These are phyloP conservation scores for Platypus cylindrus DNA, from an alignment of 2,888 invertebrate genomes.

Conservation along the genomic window DNA sequence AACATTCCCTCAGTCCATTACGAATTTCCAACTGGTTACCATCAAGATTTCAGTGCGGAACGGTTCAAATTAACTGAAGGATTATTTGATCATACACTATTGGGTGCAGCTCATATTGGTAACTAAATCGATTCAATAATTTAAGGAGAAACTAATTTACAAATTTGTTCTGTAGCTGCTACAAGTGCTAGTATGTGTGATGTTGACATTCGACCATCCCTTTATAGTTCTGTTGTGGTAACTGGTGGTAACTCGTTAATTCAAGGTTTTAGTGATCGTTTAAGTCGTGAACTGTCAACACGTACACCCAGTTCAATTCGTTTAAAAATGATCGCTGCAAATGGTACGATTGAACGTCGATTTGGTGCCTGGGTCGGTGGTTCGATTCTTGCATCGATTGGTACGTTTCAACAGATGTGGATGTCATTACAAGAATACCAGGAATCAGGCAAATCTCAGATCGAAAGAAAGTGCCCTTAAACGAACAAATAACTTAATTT, in stretches of 20 bases:
- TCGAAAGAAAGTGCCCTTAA: constrained; percentile 88
- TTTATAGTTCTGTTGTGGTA: constrained; percentile 90
- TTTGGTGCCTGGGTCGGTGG: constrained; percentile 99
- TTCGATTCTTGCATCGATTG: constrained; percentile 94
- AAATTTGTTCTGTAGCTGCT: constrained; percentile 41
- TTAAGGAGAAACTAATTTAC: neutral
- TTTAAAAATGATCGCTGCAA: constrained; percentile 85
- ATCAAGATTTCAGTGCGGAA: constrained; percentile 91
- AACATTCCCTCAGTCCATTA: constrained; percentile 87
- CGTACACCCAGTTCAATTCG: constrained; percentile 89
- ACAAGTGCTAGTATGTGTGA: constrained; percentile 94
- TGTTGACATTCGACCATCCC: constrained; percentile 89
- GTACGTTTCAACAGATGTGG: constrained; percentile 99
- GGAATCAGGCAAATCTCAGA: constrained; percentile 91
- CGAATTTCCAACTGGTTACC: constrained; percentile 96
- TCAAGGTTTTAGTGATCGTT: constrained; percentile 84
- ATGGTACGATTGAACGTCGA: constrained; percentile 78
- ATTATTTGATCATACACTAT: constrained; percentile 87
- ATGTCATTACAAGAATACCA: constrained; percentile 98
- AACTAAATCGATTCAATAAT: constrained; percentile 15
- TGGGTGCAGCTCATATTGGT: constrained; percentile 79
- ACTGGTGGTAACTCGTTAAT: constrained; percentile 87
- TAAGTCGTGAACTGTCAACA: constrained; percentile 73
- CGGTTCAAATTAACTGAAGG: constrained; percentile 89
- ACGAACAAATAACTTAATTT: too few species aligned